Base-by-base conservation (phyloP, 1,140 invertebrate genomes). In the Papilio polyxenes region DNA sequence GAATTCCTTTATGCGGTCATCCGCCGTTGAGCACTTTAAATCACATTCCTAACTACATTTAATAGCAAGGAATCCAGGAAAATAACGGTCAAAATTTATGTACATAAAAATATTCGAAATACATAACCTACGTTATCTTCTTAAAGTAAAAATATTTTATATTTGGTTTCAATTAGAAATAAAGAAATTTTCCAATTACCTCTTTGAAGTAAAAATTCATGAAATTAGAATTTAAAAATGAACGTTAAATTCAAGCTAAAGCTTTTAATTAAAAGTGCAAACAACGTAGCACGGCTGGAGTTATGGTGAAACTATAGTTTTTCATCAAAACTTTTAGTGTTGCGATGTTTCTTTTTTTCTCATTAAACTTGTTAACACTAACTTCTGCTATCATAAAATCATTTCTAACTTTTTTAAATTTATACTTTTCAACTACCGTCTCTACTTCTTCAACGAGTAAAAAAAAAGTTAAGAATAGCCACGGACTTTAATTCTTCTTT, bases 221-320 rank as follows among this genome's bases (percentile, higher is more conserved):
- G 62, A 65, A 65, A 31, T 65, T 65, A 65, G 23, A 65, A 37
- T 65, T 31, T 65, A 65, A 65, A 31, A 65, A 65, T 65, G 62
- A 65, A 65, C 20, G 20, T 65, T 65, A 65, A 65, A 31, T 65
- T 65, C 23, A 31, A 13, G 62, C 62, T 15, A 37, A 65, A 31
- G 62, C 23, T 31, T 65, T 65, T 65, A 65, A 65, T 65, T 31
- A 65, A 65, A 65, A 65, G 62, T 65, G 62, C 62, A 65, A 65
- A 65, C 62, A 65, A 65, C 62, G 20, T 31, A 65, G 62, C 62
- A 11, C 62, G n/a, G 56, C 56, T n/a, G 4, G 23, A 65, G 62
- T 65, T 65, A 65, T 65, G 62, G 23, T 15, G 62, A 65, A 65
- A 65, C 62, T 65, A 65, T 65, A 65, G 5, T 65, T 65, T 65